A percentile compares a stretch with the other conserved stretches of the same genome.
Conservation (phyloP, 1,140 invertebrate species). For the Hylaeus anthracinus region DNA sequence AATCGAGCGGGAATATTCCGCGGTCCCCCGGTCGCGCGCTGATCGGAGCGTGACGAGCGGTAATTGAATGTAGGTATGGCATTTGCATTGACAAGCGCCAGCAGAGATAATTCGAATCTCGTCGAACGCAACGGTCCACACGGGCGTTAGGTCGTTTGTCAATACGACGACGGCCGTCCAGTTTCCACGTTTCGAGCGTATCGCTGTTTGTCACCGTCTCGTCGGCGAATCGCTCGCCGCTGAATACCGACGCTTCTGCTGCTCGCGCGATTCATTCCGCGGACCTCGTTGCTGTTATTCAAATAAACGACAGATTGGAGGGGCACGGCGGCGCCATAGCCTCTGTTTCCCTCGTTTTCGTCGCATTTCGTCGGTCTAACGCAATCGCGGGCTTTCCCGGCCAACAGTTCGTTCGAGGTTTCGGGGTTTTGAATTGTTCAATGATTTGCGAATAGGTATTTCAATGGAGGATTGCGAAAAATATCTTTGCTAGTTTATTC, state of each 20-base stretch:
- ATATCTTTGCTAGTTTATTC: no score
- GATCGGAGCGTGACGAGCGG: slow-evolving; percentile 79
- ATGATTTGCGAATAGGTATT: no score
- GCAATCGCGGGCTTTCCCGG: not conserved
- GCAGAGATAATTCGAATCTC: slow-evolving; percentile 81
- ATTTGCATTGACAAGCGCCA: slow-evolving; percentile 81
- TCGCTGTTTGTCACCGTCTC: slow-evolving; percentile 76
- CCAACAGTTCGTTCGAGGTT: not conserved
- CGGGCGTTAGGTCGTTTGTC: slow-evolving; percentile 79
- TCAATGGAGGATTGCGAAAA: no score
- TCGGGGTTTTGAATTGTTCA: not conserved
- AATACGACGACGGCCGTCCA: slow-evolving; percentile 77
- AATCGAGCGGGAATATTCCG: slow-evolving; percentile 43
- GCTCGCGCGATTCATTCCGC: slow-evolving; percentile 49
- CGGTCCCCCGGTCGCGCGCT: slow-evolving; percentile 60
- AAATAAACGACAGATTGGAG: slow-evolving; percentile 34
- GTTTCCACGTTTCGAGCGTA: slow-evolving; percentile 69
- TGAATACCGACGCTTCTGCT: slow-evolving; percentile 54
- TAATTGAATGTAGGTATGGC: slow-evolving; percentile 80
- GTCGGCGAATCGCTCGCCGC: slow-evolving; percentile 60
- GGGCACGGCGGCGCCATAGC: slow-evolving; percentile 21
- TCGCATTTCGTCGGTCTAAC: not conserved
- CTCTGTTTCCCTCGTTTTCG: slow-evolving; percentile 5
- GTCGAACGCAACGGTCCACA: slow-evolving; percentile 77
- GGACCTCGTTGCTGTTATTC: slow-evolving; percentile 42